phyloP scores from a whole-genome alignment of 2,797 vertebrate species.

The Channallabes apus region DNA sequence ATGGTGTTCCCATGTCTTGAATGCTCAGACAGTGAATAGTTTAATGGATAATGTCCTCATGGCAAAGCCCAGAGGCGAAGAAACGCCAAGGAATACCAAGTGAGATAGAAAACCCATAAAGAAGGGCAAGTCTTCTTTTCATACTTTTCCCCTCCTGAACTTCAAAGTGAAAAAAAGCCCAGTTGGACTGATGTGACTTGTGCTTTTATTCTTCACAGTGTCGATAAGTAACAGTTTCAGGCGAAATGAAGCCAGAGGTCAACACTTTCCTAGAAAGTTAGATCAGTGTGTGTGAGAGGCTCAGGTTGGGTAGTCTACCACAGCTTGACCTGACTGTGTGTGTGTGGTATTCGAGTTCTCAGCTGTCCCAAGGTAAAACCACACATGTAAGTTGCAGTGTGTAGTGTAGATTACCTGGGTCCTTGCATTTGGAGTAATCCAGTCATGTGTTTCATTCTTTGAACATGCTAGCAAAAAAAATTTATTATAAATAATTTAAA shows the following conservation, averaged over 20 bases:
- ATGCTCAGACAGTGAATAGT: conserved; percentile 58
- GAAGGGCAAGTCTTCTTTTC: conserved; percentile 60
- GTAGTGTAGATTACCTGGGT: not conserved
- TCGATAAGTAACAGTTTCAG: conserved; percentile 4
- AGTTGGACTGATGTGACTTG: conserved; percentile 36
- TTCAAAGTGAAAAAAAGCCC: conserved; percentile 63
- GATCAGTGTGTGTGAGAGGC: not conserved
- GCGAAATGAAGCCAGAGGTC: conserved; percentile 19
- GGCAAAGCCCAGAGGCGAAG: conserved; percentile 56
- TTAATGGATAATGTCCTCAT: conserved; percentile 55
- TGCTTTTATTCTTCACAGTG: conserved; percentile 21
- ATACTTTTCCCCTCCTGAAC: conserved; percentile 61
- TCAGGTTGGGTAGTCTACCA: not conserved
- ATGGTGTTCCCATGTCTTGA: conserved; percentile 60
- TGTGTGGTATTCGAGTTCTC: conserved; percentile 3
- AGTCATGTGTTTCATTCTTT: not conserved
- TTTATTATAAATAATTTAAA: too few relatives aligned
- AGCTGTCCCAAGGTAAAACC: conserved; percentile 9
- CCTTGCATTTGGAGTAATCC: not conserved
- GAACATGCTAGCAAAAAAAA: too few relatives aligned
- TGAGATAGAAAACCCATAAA: conserved; percentile 49
- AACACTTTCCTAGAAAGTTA: not conserved
- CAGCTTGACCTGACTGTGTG: not conserved
- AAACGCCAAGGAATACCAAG: conserved; percentile 62
- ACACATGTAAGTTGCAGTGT: not conserved